Base-by-base conservation (phyloP, 2,113 vertebrate species). In the Chaetorhynchus papuensis region DNA sequence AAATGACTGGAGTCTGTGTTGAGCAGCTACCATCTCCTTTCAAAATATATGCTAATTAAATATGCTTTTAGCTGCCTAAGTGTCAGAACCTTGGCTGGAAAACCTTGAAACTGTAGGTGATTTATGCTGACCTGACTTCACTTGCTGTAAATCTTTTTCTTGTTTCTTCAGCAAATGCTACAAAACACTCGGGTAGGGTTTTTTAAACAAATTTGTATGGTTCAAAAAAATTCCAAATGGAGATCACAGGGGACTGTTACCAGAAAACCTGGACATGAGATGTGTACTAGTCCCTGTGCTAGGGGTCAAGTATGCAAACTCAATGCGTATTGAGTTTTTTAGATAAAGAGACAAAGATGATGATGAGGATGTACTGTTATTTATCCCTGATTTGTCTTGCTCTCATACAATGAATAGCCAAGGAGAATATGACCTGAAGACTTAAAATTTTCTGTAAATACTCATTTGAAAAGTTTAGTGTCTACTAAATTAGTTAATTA, bases 161-260 rank as follows among this genome's bases (percentile, higher is more conserved):
- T 47, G 23, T 80, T 83, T 80, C 23, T 45, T 71, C 13, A 86
- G 39, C 20, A 86, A 52, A 76, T 20, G 41, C 41, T 44, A 1
- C 23, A 39, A 47, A 89, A 66, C 26, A 37, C 6, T 26, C 3
- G 4, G 19, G 7, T 35, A 60, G 3, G 2, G 0, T 1, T 54
- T 83, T 81, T 78, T 65, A 56, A 1, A 31, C 22, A 59, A 39
- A 42, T 72, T 50, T 23, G 3, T 35, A 7, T 66, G 12, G 9
- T 65, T 83, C 4, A 54, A 35, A 90, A 63, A 64, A 72, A 45
- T 33, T 27, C 27, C 15, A 41, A 35, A 1, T 2, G 7, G 19
- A 83, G 45, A 37, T 83, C 19, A 70, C 13, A 45, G 42, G 71
- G 31, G 7, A 54, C 24, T 70, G 4, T 60, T 74, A 26, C 6